Base-by-base conservation (phyloP, 2,113 vertebrate species). In the Psammodynastes pulverulentus region DNA sequence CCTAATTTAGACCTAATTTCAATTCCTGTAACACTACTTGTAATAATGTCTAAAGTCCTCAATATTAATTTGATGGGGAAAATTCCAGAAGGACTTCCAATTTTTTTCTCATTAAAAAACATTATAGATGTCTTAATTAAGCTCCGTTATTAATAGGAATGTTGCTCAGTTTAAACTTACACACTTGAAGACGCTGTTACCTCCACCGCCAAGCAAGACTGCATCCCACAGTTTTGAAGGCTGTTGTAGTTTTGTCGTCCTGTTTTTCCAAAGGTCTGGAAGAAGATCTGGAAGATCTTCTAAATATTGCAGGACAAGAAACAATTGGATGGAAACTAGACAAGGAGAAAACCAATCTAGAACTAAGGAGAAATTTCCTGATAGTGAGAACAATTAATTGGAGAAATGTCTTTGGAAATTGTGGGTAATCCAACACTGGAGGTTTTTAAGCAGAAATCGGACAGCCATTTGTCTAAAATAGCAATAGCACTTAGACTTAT, bases 11-110 rank as follows among this genome's bases (percentile, higher is more conserved):
- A 91, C 89, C 87, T 97, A 97, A 97, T 98, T 97, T 97, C 97
- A 95, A 97, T 97, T 97, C 96, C 96, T 97, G 96, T 97, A 98
- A 94, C 96, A 96, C 96, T 97, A 95, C 97, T 98, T 98, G 95
- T 97, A 97, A 96, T 97, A 97, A 97, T 10, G 89, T 97, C 96
- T 95, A 79, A 96, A 96, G 96, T 97, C 96, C 95, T 96, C 92
- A 93, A 95, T 97, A 98, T 97, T 97, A 97, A 98, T 97, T 97
- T 96, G 95, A 97, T 96, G 97, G 97, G 97, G 98, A 97, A 98
- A 97, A 97, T 96, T 98, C 97, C 97, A 98, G 97, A 95, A 97
- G 96, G 96, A 97, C 97, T 97, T 97, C 96, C 97, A 97, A 97
- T 97, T 96, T 62, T 98, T 98, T 97, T 97, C 96, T 98, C 97